Percentiles rank a stretch among this genome's conserved stretches.
Evolutionary conservation across 2,888 invertebrate species (phyloP).

Genomic region (Drosophila ezoana): DNA sequence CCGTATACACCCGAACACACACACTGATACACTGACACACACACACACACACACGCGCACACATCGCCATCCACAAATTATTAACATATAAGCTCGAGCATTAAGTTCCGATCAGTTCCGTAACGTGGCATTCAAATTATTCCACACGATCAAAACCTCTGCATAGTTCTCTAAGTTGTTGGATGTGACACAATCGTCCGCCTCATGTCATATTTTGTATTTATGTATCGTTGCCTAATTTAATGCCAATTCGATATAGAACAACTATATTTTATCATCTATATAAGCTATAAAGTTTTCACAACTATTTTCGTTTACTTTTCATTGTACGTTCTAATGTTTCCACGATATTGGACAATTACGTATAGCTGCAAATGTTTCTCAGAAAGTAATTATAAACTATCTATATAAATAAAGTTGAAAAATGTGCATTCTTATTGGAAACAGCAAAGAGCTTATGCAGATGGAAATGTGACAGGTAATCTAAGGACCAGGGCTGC

Average conservation of each 20-base stretch:
- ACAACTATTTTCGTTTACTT: not conserved
- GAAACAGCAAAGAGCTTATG: too few relatives aligned
- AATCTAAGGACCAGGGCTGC: too few relatives aligned
- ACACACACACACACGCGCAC: not conserved
- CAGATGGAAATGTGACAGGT: too few relatives aligned
- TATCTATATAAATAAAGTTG: slow-evolving; percentile 35
- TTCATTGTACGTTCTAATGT: not conserved
- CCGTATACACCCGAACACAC: not conserved
- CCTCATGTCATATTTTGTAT: slow-evolving; percentile 17
- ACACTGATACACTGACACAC: not conserved
- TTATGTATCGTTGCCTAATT: slow-evolving; percentile 19
- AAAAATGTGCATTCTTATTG: not conserved
- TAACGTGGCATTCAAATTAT: slow-evolving; percentile 7
- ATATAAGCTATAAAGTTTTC: not conserved
- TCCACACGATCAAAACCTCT: slow-evolving; percentile 8
- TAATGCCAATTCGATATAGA: slow-evolving; percentile 19
- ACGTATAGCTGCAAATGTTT: slow-evolving; percentile 44
- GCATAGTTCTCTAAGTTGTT: slow-evolving; percentile 24
- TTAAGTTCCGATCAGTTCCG: slow-evolving; percentile 15
- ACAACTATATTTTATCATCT: slow-evolving; percentile 9
- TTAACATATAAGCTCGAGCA: slow-evolving; percentile 25
- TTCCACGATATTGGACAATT: slow-evolving; percentile 27
- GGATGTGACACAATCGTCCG: slow-evolving; percentile 5
- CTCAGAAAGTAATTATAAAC: slow-evolving; percentile 49
- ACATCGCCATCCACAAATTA: slow-evolving; percentile 7